Conservation (phyloP, 2,113 vertebrate species). For the Nannobrachium achirus region DNA sequence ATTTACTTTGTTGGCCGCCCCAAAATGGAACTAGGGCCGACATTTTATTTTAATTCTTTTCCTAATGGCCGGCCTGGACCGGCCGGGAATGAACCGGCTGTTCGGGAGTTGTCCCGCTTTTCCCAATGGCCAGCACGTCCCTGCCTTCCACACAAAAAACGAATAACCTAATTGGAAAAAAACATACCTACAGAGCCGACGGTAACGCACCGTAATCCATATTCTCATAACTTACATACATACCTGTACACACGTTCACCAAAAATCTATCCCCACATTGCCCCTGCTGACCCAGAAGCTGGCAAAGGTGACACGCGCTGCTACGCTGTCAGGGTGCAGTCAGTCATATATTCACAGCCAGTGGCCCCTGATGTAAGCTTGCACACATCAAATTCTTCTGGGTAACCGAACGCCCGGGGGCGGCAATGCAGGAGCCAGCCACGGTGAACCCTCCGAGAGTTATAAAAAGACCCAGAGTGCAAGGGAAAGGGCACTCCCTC, state of each 20-base stretch:
- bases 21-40: no score
- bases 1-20: no score
- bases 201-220: conserved; percentile 24
- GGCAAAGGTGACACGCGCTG: conserved; percentile 48
- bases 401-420: conserved; percentile 52
- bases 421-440: conserved; percentile 50
- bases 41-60: no score
- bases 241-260: conserved; percentile 19
- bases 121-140: no score
- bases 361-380: conserved; percentile 58
- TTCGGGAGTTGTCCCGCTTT: no score
- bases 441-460: conserved; percentile 36
- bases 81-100: no score
- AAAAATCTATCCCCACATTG: conserved; percentile 6
- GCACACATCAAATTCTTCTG: conserved; percentile 56
- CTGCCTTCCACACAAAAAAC: not conserved
- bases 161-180: conserved; percentile 16
- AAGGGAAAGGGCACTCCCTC: conserved; percentile 46
- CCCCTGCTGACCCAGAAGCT: conserved; percentile 23
- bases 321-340: conserved; percentile 41
- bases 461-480: conserved; percentile 59
- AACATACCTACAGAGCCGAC: conserved; percentile 20
- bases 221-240: conserved; percentile 13
- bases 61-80: no score
- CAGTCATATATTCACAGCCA: conserved; percentile 28